phyloP scores from a whole-genome alignment of 2,888 invertebrate species.

The Agrochola lychnidis region DNA sequence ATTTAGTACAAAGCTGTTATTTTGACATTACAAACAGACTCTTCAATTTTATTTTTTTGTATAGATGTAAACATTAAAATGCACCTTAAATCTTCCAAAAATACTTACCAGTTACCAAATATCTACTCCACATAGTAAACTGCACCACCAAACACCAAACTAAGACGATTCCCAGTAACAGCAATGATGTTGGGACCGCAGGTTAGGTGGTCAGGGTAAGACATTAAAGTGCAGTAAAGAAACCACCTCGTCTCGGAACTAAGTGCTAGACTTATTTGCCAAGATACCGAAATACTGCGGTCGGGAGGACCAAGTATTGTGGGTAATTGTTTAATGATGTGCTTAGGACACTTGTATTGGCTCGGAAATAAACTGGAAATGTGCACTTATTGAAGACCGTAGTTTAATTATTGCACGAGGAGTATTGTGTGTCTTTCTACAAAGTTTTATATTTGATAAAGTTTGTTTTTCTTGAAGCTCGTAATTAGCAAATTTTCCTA shows the following conservation, averaged over 20 bases:
- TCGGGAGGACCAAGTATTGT: conserved; percentile 49
- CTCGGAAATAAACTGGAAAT: neutral
- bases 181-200: conserved; percentile 60
- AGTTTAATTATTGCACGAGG: too few relatives aligned
- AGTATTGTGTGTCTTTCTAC: neutral
- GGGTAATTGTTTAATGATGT: conserved; percentile 66
- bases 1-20: too few relatives aligned
- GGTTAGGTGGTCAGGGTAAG: conserved; percentile 66
- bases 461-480: too few relatives aligned
- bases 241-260: conserved; percentile 75
- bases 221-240: conserved; percentile 86
- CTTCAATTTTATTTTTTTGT: too few relatives aligned
- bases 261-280: conserved; percentile 75
- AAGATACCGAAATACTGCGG: conserved; percentile 69
- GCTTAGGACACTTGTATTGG: conserved; percentile 31
- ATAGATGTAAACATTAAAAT: neutral
- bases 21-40: too few relatives aligned
- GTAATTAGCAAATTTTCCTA: too few relatives aligned
- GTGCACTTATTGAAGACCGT: neutral
- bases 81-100: neutral
- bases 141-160: conserved; percentile 55
- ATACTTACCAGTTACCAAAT: neutral
- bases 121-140: conserved; percentile 20
- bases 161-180: conserved; percentile 51
- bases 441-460: neutral